Evolutionary conservation across 2,888 invertebrate species (phyloP), one percentile per base, ranked within the genome.

Genomic region (Tipula lateralis): DNA sequence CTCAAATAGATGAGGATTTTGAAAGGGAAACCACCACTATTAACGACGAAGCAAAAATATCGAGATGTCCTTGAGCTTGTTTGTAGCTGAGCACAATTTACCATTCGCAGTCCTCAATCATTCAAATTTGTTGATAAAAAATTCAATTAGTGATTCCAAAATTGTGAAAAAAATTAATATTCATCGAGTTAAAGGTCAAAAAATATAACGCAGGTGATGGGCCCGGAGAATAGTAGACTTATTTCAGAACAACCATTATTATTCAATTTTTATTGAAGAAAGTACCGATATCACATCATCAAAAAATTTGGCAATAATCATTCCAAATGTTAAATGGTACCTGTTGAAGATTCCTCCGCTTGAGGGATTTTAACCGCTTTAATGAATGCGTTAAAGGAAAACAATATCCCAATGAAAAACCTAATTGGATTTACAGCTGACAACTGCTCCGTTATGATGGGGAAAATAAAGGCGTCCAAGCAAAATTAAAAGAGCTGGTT

Each of bases 251-350:
- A 66, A 24, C 6, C 80, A 85, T 29, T 85, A 85, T 50, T 85
- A 80, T 85, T 85, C 85, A 36, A 66, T 85, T 19, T 83, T 85
- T n/a, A 85, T 85, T 44, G 85, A 85, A 32, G 85, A 85, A 83
- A 85, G 85, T 39, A 84, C 84, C 6, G 85, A 85, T 66, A 81
- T 82, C 66, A 44, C 84, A 9, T 29, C 83, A 5, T 30, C 39
- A 13, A 84, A 84, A 84, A 85, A 85, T 80, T 50, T 85, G 84
- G 39, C 39, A 9, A 84, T 85, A 29, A 36, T 85, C 66, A 50
- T 85, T 81, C 9, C 85, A 30, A 44, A 83, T 83, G 85, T 85
- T 44, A 83, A n/a, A n/a, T n/a, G n/a, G n/a, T n/a, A n/a, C n/a
- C n/a, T n/a, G n/a, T n/a, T n/a, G n/a, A n/a, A n/a, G n/a, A n/a